These are phyloP conservation scores for Malthinus seriepunctatus DNA, from an alignment of 2,888 invertebrate genomes.

Conservation along the genomic window DNA sequence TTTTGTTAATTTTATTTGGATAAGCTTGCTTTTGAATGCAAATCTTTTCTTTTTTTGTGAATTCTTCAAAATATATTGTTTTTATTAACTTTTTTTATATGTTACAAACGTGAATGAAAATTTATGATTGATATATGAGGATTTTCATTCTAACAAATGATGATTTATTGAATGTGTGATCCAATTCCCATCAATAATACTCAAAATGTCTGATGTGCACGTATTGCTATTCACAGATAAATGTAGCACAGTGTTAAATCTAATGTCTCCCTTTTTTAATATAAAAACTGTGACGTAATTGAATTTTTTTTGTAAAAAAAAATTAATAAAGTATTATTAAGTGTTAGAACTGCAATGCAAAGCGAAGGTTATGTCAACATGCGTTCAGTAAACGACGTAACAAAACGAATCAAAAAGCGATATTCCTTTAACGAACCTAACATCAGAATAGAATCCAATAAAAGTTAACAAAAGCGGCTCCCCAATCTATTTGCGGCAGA, in stretches of 20 bases:
- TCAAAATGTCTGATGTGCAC: slow-evolving; percentile 34
- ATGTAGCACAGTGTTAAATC: slow-evolving; percentile 12
- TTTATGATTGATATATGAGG: slow-evolving; percentile 37
- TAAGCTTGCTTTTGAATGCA: too few relatives aligned
- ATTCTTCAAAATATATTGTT: slow-evolving; percentile 26
- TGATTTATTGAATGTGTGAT: slow-evolving; percentile 37
- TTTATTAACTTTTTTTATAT: slow-evolving; percentile 28
- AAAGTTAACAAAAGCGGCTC: slow-evolving; percentile 42
- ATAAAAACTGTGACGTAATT: slow-evolving; percentile 14
- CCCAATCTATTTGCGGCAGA: slow-evolving; percentile 41
- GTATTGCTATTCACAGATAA: slow-evolving; percentile 21
- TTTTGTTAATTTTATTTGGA: too few relatives aligned
- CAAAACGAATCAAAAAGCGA: slow-evolving; percentile 33
- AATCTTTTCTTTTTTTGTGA: background rate
- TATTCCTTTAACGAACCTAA: slow-evolving; percentile 37
- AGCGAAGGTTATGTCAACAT: slow-evolving; percentile 32
- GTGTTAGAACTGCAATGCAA: slow-evolving; percentile 12
- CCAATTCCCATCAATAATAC: slow-evolving; percentile 38
- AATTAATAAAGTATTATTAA: slow-evolving; percentile 4
- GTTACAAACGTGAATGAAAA: slow-evolving; percentile 35
- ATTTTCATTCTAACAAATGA: slow-evolving; percentile 33
- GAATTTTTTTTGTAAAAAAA: too few relatives aligned
- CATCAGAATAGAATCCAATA: slow-evolving; percentile 43
- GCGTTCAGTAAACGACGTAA: slow-evolving; percentile 34
- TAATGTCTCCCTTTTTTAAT: slow-evolving; percentile 11